Evolutionary conservation across 2,888 invertebrate genomes (phyloP).

Genomic region (Ochropacha duplaris): DNA sequence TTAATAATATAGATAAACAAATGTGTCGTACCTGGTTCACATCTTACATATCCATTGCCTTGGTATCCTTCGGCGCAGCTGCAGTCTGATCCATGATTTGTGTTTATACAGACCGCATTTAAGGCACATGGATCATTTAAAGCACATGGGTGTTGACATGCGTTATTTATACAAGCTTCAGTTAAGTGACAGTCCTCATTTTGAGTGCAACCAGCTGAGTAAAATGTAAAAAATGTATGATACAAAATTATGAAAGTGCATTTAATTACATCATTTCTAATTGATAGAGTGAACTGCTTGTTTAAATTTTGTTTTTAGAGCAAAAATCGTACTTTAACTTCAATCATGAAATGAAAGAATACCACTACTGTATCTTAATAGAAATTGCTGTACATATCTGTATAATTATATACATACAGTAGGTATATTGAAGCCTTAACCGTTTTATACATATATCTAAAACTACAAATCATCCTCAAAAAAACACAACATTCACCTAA

Average conservation of each 20-base stretch:
- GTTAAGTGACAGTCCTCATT: slow-evolving; percentile 93
- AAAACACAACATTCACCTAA: background rate
- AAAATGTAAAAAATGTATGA: slow-evolving; percentile 55
- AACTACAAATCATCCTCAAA: background rate
- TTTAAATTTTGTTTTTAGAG: background rate
- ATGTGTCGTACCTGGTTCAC: slow-evolving; percentile 87
- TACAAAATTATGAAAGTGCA: slow-evolving; percentile 12
- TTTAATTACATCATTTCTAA: background rate
- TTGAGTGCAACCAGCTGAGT: slow-evolving; percentile 91
- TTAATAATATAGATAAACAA: background rate
- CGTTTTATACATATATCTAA: background rate
- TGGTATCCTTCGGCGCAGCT: slow-evolving; percentile 93
- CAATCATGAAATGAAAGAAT: background rate
- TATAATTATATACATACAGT: background rate
- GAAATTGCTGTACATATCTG: background rate
- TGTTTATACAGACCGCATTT: slow-evolving; percentile 93
- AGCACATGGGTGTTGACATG: slow-evolving; percentile 94
- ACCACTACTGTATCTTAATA: background rate
- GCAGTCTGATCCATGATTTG: slow-evolving; percentile 93
- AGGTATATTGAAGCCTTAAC: background rate
- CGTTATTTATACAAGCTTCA: slow-evolving; percentile 92
- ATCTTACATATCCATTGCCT: slow-evolving; percentile 93
- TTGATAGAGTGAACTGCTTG: background rate
- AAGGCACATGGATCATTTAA: slow-evolving; percentile 92
- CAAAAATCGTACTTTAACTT: too few relatives aligned